Percentiles rank a stretch among this genome's conserved stretches.
Conservation (phyloP, 1,140 invertebrate genomes). For the Papilio polytes region DNA sequence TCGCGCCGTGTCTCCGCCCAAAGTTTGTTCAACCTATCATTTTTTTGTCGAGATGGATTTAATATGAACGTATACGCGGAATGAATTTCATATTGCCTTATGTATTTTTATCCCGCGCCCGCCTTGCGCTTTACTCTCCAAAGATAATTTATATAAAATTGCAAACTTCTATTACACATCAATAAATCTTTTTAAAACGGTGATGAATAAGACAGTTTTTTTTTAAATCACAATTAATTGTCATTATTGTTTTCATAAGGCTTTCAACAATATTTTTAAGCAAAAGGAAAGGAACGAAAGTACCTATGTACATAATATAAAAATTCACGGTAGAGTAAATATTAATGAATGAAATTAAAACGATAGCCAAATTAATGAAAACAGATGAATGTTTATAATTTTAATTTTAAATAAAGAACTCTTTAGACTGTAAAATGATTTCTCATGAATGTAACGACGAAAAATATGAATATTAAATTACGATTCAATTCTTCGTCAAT, state of each 20-base stretch:
- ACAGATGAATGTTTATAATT: neutral
- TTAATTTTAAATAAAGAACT: neutral
- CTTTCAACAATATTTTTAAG: no score
- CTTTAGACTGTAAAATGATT: neutral
- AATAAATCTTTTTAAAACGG: neutral
- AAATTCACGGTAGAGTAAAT: neutral
- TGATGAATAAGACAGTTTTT: no score
- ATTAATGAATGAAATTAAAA: neutral
- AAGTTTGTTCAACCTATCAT: conserved; percentile 82
- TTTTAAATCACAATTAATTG: no score
- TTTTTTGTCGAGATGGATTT: conserved; percentile 75
- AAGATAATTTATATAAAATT: conserved; percentile 9
- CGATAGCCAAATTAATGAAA: neutral
- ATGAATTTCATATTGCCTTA: conserved; percentile 26
- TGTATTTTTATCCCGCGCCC: conserved; percentile 30
- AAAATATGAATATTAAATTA: neutral
- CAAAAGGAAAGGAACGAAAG: neutral
- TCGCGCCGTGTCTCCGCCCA: conserved; percentile 75
- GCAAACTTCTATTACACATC: neutral
- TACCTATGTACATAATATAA: neutral
- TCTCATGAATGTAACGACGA: neutral
- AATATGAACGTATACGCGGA: conserved; percentile 46
- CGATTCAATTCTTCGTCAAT: conserved; percentile 3
- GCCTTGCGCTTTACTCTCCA: neutral
- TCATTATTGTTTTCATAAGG: no score